Base-by-base conservation (phyloP, 1,140 invertebrate genomes). In the Idris sp. region DNA sequence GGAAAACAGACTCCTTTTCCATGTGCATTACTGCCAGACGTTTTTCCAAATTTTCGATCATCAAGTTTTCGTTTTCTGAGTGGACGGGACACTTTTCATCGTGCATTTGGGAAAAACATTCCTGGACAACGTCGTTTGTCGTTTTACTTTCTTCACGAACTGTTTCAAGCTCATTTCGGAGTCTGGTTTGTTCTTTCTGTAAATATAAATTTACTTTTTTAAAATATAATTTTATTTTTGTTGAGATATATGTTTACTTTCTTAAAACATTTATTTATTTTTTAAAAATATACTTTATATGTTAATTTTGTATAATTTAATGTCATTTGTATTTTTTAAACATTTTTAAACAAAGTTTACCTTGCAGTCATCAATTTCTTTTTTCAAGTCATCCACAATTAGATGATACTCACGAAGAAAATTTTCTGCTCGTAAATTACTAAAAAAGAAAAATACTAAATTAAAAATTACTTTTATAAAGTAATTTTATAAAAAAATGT, bases 1-100 rank as follows among this genome's bases (percentile, higher is more conserved):
- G 87, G 35, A 87, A 84, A 6, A 89, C 80, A 0, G 90, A 90
- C 31, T 90, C 89, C 68, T 90, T 89, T 81, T 91, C 90, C 86
- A 81, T 80, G 65, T 86, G 82, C 26, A 87, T 46, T 0, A 82
- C 46, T 0, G 43, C 14, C 0, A 87, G 73, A 7, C 80, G 79
- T 48, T 87, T 84, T 38, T 87, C 81, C 15, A 88, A 69, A 80
- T 84, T 86, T 0, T 19, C 35, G 5, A 65, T 44, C n/a, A 84
- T 11, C 0, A 33, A 19, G 36, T 86, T 82, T n/a, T 81, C 69
- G 4, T 77, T 40, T 14, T 77, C 38, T 0, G 18, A 5, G 40
- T 76, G 48, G 4, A 64, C 19, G 2, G 58, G 43, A 8, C 77
- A 83, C 14, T 78, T 74, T 14, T 79, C 77, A 9, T 69, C 38